Evolutionary conservation across 2,888 invertebrate species (phyloP).

Genomic region (Gibbula magus): DNA sequence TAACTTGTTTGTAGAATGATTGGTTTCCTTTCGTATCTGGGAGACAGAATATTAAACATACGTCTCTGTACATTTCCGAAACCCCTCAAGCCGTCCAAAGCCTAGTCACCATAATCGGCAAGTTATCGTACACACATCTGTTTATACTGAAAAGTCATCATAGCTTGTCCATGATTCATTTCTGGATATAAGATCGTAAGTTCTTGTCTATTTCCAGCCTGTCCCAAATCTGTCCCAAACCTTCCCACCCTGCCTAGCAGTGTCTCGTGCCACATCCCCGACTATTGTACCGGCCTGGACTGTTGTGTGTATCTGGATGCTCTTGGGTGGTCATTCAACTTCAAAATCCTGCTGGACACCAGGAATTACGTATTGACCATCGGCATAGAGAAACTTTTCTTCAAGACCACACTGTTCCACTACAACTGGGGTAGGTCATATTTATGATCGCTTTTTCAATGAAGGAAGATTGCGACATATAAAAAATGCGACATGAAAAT

Average conservation of each 20-base stretch:
- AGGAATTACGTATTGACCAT: conserved; percentile 48
- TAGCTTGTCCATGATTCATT: too few relatives aligned
- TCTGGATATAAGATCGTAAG: too few relatives aligned
- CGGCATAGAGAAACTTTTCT: conserved; percentile 50
- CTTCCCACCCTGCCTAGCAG: conserved; percentile 36
- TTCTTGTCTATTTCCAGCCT: conserved; percentile 35
- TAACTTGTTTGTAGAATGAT: too few relatives aligned
- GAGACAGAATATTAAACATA: too few relatives aligned
- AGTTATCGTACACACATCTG: too few relatives aligned
- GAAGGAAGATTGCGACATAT: background rate
- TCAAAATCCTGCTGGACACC: conserved; percentile 48
- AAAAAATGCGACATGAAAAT: too few relatives aligned
- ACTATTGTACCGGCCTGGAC: conserved; percentile 52
- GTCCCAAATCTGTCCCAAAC: conserved; percentile 28
- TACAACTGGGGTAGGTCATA: conserved; percentile 49
- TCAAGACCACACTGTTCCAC: conserved; percentile 41
- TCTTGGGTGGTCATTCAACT: conserved; percentile 43
- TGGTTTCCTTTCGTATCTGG: too few relatives aligned
- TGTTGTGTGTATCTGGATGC: conserved; percentile 51
- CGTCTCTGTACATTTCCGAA: too few relatives aligned
- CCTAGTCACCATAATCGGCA: too few relatives aligned
- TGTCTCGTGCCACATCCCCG: conserved; percentile 47
- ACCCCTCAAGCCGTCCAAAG: too few relatives aligned
- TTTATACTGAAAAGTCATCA: too few relatives aligned
- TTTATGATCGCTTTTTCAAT: background rate